Base-by-base conservation (phyloP, 2,113 vertebrate genomes). In the Planiliza haematocheilus region DNA sequence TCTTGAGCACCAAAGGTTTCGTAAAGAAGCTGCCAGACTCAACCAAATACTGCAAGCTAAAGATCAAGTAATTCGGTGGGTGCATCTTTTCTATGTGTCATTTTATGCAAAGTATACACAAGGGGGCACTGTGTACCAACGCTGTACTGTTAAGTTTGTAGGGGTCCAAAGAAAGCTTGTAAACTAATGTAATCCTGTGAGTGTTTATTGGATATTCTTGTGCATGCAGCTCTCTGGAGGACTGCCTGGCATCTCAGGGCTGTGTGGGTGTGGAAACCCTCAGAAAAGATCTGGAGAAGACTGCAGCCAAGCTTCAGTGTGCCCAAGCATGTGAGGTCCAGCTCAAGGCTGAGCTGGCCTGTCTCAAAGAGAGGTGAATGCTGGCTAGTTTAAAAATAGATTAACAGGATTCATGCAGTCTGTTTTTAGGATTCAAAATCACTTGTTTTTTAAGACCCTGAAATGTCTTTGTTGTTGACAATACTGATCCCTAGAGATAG, bases 11-110 rank as follows among this genome's bases (percentile, higher is more conserved):
- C 94, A 96, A 1, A 92, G 94, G 60, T 85, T 96, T 42, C 87
- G 84, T 16, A 91, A 89, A 1, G 93, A 98, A 83, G 78, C 94
- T 70, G 81, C 61, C 43, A 92, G 88, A 56, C 70, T 94, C 41
- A 82, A 70, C 5, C 93, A 95, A 64, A 24, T 64, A 7, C 90
- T 97, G 41, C 77, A 70, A 7, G 75, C 91, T 41, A 93, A 93
- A 79, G 96, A 96, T 10, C 74, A 91, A n/a, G 79, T 94, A 36
- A 89, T 95, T 73, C 92, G 94, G 97, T 98, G 59, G 70, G 91
- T 62, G 10, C 20, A 64, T 10, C 16, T 45, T 20, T 34, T 43
- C 37, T 11, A 10, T 17, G 2, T 46, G 21, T 43, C 34, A 12
- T 4, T 20, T 11, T 75, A 74, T 41, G 14, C 8, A 34, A 13